Conservation (phyloP, 2,888 invertebrate genomes). For the Periphyllus acericola region DNA sequence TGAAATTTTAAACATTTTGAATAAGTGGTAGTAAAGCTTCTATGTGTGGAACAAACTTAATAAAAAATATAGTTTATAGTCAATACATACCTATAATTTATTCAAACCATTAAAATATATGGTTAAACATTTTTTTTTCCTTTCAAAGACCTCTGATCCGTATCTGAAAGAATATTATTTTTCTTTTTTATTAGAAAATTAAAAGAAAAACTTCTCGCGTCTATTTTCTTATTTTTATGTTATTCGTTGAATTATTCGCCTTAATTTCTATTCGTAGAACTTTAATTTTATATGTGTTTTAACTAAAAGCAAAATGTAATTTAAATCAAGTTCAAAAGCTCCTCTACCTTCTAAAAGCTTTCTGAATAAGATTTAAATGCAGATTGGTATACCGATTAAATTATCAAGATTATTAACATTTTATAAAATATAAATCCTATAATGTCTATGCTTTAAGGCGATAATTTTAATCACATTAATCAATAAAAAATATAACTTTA, state of each 20-base stretch:
- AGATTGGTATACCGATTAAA: background rate
- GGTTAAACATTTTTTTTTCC: background rate
- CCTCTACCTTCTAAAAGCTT: background rate
- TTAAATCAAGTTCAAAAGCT: conserved; percentile 22
- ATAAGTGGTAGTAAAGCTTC: background rate
- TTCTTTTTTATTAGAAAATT: background rate
- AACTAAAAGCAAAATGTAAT: background rate
- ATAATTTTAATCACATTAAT: background rate
- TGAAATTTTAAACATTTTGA: background rate
- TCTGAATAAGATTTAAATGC: background rate
- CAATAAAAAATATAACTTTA: background rate
- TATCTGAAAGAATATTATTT: background rate
- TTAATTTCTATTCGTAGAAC: too few species aligned
- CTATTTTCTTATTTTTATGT: background rate
- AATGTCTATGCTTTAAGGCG: background rate
- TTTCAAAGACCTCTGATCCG: background rate
- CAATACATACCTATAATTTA: background rate
- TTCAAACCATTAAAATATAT: background rate
- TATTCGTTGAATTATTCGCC: background rate
- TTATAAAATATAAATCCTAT: background rate
- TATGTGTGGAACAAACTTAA: background rate
- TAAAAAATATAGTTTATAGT: background rate
- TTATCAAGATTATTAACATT: background rate
- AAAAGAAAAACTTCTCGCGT: background rate
- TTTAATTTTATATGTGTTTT: background rate